Evolutionary conservation across 2,113 vertebrate genomes (phyloP).

Genomic region (Pangasianodon hypophthalmus): DNA sequence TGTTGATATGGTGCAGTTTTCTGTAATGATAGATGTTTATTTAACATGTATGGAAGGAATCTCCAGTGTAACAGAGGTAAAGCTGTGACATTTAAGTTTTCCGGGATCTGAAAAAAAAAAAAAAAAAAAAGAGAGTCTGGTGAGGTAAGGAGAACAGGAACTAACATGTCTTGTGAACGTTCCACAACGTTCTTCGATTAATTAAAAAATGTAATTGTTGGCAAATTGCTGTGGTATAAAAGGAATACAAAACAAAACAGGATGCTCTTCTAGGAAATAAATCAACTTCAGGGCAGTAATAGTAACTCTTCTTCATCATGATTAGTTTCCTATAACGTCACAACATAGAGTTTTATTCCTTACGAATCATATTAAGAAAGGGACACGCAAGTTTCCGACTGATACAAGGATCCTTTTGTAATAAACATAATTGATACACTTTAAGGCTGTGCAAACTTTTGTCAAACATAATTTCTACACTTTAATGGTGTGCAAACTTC

Average conservation of each 20-base stretch:
- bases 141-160: background rate
- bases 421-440: background rate
- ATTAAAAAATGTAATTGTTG: background rate
- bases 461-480: background rate
- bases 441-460: background rate
- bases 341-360: too few relatives aligned
- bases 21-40: background rate
- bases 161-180: background rate
- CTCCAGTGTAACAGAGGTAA: background rate
- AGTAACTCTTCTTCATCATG: background rate
- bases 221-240: background rate
- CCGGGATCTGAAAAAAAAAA: background rate
- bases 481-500: background rate
- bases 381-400: too few relatives aligned
- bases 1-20: background rate
- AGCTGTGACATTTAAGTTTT: background rate
- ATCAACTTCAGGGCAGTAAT: background rate
- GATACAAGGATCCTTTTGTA: background rate
- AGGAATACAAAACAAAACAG: background rate
- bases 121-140: background rate
- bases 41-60: background rate
- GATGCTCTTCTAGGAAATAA: fast-evolving
- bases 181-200: background rate
- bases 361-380: too few relatives aligned
- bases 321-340: background rate